Evolutionary conservation across 2,888 invertebrate species (phyloP).

Genomic region (Spisula solida): DNA sequence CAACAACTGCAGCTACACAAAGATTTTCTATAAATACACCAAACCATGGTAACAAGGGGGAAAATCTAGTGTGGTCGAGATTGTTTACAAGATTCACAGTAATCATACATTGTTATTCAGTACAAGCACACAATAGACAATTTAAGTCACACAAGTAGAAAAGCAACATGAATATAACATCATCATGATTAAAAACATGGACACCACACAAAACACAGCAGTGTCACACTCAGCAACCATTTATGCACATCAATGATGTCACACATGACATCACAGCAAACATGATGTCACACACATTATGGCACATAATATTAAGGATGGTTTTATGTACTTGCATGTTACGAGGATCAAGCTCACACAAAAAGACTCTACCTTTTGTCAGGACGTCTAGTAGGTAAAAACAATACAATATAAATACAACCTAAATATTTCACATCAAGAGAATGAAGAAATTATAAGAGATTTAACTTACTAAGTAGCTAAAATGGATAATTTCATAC

Average conservation of each 20-base stretch:
- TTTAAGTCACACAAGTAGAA: not conserved
- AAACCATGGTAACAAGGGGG: too few species aligned
- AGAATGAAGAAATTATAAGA: too few species aligned
- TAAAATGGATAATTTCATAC: too few species aligned
- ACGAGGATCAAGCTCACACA: constrained; percentile 14
- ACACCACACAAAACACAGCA: not conserved
- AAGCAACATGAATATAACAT: not conserved
- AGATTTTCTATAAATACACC: too few species aligned
- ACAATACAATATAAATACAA: not conserved
- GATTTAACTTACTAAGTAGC: too few species aligned
- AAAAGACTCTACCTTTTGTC: constrained; percentile 66
- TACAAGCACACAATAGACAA: not conserved
- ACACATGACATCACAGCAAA: not conserved
- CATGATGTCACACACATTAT: not conserved
- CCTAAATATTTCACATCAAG: not conserved
- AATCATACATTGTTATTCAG: not conserved
- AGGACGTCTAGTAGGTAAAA: constrained; percentile 58
- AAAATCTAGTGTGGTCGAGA: too few species aligned
- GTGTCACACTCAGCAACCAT: not conserved
- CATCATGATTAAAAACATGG: not conserved
- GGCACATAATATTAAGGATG: not conserved
- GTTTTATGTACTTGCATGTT: not conserved
- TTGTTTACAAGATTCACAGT: not conserved
- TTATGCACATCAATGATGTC: too few species aligned
- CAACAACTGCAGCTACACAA: too few species aligned